Evolutionary conservation across 2,113 vertebrate genomes (phyloP).

Genomic region (Anolis sagrei): DNA sequence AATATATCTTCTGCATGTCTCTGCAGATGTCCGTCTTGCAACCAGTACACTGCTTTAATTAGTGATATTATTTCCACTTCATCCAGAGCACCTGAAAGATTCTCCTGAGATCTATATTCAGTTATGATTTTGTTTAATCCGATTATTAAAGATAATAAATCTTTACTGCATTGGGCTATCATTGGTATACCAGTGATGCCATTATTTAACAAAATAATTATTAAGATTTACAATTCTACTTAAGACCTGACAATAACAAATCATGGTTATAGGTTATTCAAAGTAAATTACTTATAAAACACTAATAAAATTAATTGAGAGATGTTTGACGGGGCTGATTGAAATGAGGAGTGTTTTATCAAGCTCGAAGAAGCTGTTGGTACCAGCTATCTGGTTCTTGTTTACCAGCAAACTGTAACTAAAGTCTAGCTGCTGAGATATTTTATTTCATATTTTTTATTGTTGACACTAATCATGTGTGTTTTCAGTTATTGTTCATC

Average conservation of each 20-base stretch:
- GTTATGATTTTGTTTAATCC: conserved; percentile 79
- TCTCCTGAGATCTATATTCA: conserved; percentile 73
- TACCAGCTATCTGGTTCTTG: conserved; percentile 65
- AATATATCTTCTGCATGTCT: not conserved
- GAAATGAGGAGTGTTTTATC: conserved; percentile 61
- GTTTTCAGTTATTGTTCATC: conserved; percentile 72
- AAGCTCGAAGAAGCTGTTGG: conserved; percentile 63
- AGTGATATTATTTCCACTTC: conserved; percentile 71
- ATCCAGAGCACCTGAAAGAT: conserved; percentile 74
- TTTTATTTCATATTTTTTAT: conserved; percentile 57
- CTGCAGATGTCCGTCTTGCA: conserved; percentile 1
- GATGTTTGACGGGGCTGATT: conserved; percentile 67
- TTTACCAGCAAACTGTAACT: conserved; percentile 77
- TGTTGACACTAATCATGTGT: conserved; percentile 68
- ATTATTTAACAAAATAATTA: conserved; percentile 84
- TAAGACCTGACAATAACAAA: conserved; percentile 74
- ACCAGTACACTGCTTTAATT: conserved; percentile 72
- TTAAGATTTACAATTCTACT: conserved; percentile 72
- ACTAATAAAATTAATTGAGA: conserved; percentile 79
- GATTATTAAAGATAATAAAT: conserved; percentile 79
- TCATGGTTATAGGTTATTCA: conserved; percentile 71
- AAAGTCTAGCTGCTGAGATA: conserved; percentile 78
- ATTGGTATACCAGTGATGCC: conserved; percentile 67
- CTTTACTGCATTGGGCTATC: conserved; percentile 73
- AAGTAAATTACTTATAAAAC: conserved; percentile 76